Evolutionary conservation across 2,888 invertebrate species (phyloP), one percentile per base, ranked within the genome.

Genomic region (Protonemura montana): DNA sequence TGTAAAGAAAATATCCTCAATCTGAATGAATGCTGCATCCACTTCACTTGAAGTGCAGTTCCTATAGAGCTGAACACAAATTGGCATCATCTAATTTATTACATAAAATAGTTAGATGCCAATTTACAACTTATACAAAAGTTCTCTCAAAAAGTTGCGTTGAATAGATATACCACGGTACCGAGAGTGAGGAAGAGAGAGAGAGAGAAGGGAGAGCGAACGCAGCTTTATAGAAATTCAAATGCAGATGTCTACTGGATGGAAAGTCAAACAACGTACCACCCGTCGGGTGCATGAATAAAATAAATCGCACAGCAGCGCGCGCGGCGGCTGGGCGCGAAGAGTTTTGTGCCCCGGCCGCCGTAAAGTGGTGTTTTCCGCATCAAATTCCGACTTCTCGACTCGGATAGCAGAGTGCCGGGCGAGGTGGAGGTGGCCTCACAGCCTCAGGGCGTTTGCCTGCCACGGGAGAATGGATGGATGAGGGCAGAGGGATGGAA

Each of bases 281-380:
- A 13, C 59, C 59, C 13, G 59, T 78, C 78, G 78, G 78, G 10
- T 26, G 78, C 78, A 78, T 78, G 78, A 78, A 78, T 78, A 78
- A 78, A 78, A 78, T 78, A 78, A 78, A 78, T 26, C 78, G 26
- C 78, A 28, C 59, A 10, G 59, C 35, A 59, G 59, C 59, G 35
- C 35, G 35, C 59, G 59, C 59, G 7, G 21, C 13, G 21, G 21
- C 3, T 59, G 59, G 13, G 59, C 59, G 59, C 59, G 59, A 59
- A 59, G 59, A 59, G 59, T 59, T 59, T 59, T 10, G 27, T 26
- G 78, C 5, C 35, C 35, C 35, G 35, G 35, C 35, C 28, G 78
- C 6, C 28, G 10, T 78, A 7, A 78, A 76, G 27, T 78, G 26
- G 28, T 7, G 78, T 28, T 26, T 13, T 27, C 26, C 26, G 78